phyloP scores from a whole-genome alignment of 1,140 invertebrate genomes.

The Drosophila melanica region DNA sequence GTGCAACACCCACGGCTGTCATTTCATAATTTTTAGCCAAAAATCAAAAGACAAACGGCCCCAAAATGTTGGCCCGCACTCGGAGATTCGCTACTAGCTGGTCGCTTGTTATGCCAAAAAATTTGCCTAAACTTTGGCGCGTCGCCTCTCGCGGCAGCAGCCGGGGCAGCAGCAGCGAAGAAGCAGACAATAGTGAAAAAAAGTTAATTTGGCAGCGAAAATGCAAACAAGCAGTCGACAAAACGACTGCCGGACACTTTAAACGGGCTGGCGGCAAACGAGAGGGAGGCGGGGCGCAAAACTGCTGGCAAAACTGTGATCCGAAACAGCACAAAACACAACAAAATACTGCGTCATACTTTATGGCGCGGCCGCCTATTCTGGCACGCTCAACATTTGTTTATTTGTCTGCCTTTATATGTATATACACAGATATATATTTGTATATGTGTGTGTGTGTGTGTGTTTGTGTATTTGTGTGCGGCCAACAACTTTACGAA shows the following conservation, averaged over 20 bases:
- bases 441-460: constrained; percentile 35
- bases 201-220: constrained; percentile 80
- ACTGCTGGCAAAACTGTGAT: constrained; percentile 23
- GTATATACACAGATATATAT: background rate
- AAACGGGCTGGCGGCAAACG: constrained; percentile 42
- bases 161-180: background rate
- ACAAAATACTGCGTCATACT: constrained; percentile 71
- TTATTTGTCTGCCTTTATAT: constrained; percentile 39
- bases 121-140: constrained; percentile 71
- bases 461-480: constrained; percentile 41
- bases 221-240: constrained; percentile 73
- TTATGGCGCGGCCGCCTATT: constrained; percentile 53
- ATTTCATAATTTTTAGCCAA: constrained; percentile 74
- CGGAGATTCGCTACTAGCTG: constrained; percentile 33
- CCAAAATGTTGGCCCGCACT: constrained; percentile 37
- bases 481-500: constrained; percentile 67
- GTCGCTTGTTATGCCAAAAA: constrained; percentile 73
- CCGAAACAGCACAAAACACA: constrained; percentile 57
- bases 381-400: constrained; percentile 49
- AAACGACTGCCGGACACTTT: constrained; percentile 56
- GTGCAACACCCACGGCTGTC: constrained; percentile 65
- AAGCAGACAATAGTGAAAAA: constrained; percentile 73
- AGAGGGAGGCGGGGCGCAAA: constrained; percentile 9
- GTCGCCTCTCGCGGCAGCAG: constrained; percentile 2
- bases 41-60: constrained; percentile 72